phyloP scores from a whole-genome alignment of 92 coral and sea anemone species.

The Actinostola sp. region DNA sequence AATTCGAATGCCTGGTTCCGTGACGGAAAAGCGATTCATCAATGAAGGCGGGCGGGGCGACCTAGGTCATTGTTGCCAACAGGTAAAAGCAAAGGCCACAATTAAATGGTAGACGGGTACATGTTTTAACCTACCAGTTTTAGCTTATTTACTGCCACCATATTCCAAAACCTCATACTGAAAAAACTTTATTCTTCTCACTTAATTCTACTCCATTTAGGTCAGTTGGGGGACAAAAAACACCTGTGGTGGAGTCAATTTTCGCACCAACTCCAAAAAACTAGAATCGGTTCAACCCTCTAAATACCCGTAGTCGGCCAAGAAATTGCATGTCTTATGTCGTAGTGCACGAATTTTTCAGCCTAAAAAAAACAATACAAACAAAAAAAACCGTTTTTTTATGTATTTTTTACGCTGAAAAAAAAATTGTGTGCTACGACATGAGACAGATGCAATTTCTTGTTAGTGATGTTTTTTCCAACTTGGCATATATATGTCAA shows the following conservation, averaged over 20 bases:
- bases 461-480: too few species aligned
- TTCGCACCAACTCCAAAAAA: constrained; percentile 16
- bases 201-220: constrained; percentile 12
- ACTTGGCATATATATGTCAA: too few species aligned
- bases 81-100: constrained; percentile 1
- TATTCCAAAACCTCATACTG: constrained; percentile 6
- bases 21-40: neutral
- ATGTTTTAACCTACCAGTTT: constrained; percentile 8
- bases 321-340: too few species aligned
- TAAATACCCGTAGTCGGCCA: too few species aligned
- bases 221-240: neutral
- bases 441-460: too few species aligned
- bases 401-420: too few species aligned
- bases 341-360: too few species aligned
- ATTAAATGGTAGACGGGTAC: neutral
- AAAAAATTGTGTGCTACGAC: too few species aligned
- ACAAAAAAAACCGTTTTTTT: too few species aligned
- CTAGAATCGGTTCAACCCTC: too few species aligned
- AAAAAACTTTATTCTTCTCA: neutral
- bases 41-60: neutral
- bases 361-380: too few species aligned
- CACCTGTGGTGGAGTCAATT: constrained; percentile 10
- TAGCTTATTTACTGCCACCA: constrained; percentile 22
- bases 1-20: neutral
- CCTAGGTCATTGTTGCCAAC: neutral